phyloP scores from a whole-genome alignment of 2,113 vertebrate species.

The Shinisaurus crocodilurus region DNA sequence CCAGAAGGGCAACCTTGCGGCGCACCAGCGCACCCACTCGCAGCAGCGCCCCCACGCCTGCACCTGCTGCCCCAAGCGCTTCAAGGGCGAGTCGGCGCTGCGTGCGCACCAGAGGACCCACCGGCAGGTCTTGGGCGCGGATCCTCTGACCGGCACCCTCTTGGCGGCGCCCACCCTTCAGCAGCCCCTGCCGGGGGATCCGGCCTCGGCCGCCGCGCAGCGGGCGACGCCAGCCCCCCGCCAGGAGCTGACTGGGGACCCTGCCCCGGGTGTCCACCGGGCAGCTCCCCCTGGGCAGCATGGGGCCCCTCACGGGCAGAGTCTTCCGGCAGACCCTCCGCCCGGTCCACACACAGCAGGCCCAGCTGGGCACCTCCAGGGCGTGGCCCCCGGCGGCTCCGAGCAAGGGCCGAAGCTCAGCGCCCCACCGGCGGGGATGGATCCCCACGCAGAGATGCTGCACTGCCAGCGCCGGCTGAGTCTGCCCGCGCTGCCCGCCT shows the following conservation, averaged over 20 bases:
- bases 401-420: constrained; percentile 14
- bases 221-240: not conserved
- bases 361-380: not conserved
- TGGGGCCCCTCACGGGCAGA: constrained; percentile 61
- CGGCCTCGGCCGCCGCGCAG: constrained; percentile 29
- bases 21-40: constrained; percentile 69
- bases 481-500: not conserved
- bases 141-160: constrained; percentile 62
- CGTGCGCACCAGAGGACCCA: constrained; percentile 59
- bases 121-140: constrained; percentile 66
- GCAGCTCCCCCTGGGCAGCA: not conserved
- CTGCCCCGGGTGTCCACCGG: not conserved
- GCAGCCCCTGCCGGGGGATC: constrained; percentile 66
- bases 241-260: not conserved
- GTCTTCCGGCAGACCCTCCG: constrained; percentile 20
- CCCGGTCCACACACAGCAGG: not conserved
- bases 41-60: constrained; percentile 71
- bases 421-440: not conserved
- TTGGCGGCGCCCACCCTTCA: constrained; percentile 60
- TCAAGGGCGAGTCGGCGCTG: constrained; percentile 65
- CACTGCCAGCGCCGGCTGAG: constrained; percentile 33
- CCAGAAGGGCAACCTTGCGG: constrained; percentile 70
- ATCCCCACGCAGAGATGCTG: constrained; percentile 17
- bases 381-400: not conserved
- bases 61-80: constrained; percentile 71